Conservation (phyloP, 2,888 invertebrate species). For the Nemotelus nigrinus region DNA sequence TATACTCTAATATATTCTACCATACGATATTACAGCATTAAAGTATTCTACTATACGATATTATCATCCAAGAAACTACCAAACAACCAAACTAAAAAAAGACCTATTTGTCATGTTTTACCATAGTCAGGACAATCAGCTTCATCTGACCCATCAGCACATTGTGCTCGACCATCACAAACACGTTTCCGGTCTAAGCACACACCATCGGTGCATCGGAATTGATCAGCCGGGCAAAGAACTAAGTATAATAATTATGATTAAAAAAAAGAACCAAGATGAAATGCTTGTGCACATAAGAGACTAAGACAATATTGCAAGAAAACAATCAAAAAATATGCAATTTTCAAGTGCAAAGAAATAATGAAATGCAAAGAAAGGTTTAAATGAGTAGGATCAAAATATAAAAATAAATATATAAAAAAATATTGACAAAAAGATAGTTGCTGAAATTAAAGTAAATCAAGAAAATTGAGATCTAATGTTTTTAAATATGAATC, state of each 20-base stretch:
- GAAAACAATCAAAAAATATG: no score
- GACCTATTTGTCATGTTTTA: conserved; percentile 44
- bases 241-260: neutral
- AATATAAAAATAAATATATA: conserved; percentile 10
- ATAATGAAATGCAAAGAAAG: neutral
- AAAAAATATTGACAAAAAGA: neutral
- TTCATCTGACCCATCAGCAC: conserved; percentile 69
- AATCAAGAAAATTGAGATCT: no score
- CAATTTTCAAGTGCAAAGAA: neutral
- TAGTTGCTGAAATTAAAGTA: no score
- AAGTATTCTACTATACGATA: no score
- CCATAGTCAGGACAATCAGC: conserved; percentile 58
- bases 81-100: neutral
- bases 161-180: conserved; percentile 72
- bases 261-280: neutral
- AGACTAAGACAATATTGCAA: no score
- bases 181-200: conserved; percentile 65
- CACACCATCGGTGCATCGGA: conserved; percentile 61
- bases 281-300: no score
- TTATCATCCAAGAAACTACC: no score
- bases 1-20: no score
- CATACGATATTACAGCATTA: no score
- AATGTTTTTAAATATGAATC: no score
- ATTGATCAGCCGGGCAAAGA: conserved; percentile 35
- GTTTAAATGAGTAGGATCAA: no score